These are phyloP conservation scores for Muricea muricata DNA, from an alignment of 92 coral and sea anemone genomes.

Conservation along the genomic window DNA sequence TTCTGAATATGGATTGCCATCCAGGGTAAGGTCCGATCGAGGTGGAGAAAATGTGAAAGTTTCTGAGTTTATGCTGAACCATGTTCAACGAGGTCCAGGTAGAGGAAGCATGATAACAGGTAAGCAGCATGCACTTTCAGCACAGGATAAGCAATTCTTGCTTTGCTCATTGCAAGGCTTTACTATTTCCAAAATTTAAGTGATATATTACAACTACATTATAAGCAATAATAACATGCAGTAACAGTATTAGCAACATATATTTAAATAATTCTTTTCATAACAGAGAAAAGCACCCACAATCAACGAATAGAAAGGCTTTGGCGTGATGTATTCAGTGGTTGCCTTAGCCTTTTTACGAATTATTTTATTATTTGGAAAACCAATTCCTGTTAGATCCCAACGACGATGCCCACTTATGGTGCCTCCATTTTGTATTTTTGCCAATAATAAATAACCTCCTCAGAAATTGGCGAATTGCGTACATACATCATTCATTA, in stretches of 20 bases:
- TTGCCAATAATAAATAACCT: slow-evolving; percentile 47
- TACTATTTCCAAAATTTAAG: too few species aligned
- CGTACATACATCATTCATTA: slow-evolving; percentile 55
- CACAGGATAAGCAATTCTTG: too few species aligned
- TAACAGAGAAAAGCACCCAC: slow-evolving; percentile 67
- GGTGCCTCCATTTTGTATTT: slow-evolving; percentile 61
- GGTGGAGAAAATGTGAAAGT: slow-evolving; percentile 65
- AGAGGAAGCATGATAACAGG: slow-evolving; percentile 61
- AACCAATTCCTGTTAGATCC: slow-evolving; percentile 41
- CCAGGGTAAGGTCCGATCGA: slow-evolving; percentile 54
- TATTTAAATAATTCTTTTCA: not conserved
- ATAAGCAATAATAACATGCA: too few species aligned
- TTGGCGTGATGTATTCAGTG: slow-evolving; percentile 65
- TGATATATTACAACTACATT: too few species aligned
- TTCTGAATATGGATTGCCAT: slow-evolving; percentile 55
- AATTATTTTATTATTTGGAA: slow-evolving; percentile 57
- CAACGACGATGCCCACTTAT: slow-evolving; percentile 40
- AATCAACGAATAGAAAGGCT: slow-evolving; percentile 65
- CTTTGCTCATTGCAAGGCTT: not conserved
- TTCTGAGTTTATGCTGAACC: slow-evolving; percentile 48
- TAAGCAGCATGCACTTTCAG: too few species aligned
- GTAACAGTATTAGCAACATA: not conserved
- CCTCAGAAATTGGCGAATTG: slow-evolving; percentile 61
- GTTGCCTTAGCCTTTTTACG: slow-evolving; percentile 53
- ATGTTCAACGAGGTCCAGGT: slow-evolving; percentile 50